Conservation (phyloP, 2,797 vertebrate species). For the Neoniphon sammara region DNA sequence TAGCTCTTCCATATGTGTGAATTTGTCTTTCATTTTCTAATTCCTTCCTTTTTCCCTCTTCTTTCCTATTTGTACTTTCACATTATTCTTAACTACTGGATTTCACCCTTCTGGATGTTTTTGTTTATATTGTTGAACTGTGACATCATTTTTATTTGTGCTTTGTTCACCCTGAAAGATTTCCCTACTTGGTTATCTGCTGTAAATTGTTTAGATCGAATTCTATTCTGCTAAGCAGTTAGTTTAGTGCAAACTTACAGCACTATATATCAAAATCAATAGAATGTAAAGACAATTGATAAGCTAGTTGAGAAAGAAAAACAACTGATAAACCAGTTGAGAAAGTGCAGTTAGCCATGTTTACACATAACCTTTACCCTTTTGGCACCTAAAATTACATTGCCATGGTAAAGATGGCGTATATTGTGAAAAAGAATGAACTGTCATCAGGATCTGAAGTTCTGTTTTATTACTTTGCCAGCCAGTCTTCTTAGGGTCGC, state of each 20-base stretch:
- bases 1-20: constrained; percentile 31
- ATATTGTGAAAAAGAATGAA: constrained; percentile 19
- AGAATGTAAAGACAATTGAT: not conserved
- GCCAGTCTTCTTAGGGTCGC: not conserved
- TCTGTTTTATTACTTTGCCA: not conserved
- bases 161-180: constrained; percentile 12
- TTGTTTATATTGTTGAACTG: constrained; percentile 35
- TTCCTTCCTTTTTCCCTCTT: constrained; percentile 3
- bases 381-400: not conserved
- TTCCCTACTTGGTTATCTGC: constrained; percentile 47
- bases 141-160: constrained; percentile 35
- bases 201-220: constrained; percentile 43
- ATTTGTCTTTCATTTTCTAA: constrained; percentile 32
- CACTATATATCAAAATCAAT: not conserved
- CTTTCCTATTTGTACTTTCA: constrained; percentile 5
- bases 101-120: constrained; percentile 26
- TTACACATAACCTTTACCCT: constrained; percentile 13
- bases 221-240: not conserved
- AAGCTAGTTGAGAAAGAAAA: not conserved
- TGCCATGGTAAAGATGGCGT: constrained; percentile 7
- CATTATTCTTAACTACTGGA: constrained; percentile 13
- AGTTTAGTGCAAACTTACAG: not conserved
- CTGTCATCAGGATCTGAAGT: constrained; percentile 11
- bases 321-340: not conserved
- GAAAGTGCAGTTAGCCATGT: not conserved